Base-by-base conservation (phyloP, 2,888 invertebrate species). In the Pandemis corylana region DNA sequence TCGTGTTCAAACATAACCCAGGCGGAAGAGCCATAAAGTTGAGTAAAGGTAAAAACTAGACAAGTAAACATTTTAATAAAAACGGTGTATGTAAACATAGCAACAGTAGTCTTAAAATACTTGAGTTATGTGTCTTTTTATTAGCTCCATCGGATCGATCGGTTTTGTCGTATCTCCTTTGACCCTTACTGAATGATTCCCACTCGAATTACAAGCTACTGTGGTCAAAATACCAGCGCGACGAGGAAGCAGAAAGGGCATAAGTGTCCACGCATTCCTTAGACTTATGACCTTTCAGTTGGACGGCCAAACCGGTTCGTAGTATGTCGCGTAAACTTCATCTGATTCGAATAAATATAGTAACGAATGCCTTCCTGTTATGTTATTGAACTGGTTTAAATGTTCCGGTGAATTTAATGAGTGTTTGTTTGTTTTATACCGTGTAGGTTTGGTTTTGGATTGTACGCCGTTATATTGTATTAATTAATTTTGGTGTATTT, bases 301-400 rank as follows among this genome's bases (percentile, higher is more conserved):
- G 42, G n/a, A 7, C 61, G 28, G 5, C 42, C 5, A 12, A 71
- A 75, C 71, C 71, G 70, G 75, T 75, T 75, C 13, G 64, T 74
- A 51, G 62, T 65, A 75, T 75, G 75, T 75, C 75, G 75, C 75
- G 67, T 75, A 64, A 51, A 72, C 61, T 59, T 74, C 62, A 72
- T 68, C 65, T 62, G 70, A 70, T 61, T 71, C 75, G 61, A 71
- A 75, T 75, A 75, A 71, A 75, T 53, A 67, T 67, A 75, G 66
- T 70, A 70, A 73, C 41, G 42, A 71, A 75, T 67, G 71, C 67
- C 75, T 75, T 75, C 75, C 75, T 75, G 71, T 71, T 67, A 66
- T 51, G 62, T 56, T 68, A 75, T 66, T 75, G 66, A 53, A 61
- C 56, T 71, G 42, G 69, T 70, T 66, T 49, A 41, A 61, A 51